Evolutionary conservation across 2,113 vertebrate genomes (phyloP).

Genomic region (Coracopsis vasa): DNA sequence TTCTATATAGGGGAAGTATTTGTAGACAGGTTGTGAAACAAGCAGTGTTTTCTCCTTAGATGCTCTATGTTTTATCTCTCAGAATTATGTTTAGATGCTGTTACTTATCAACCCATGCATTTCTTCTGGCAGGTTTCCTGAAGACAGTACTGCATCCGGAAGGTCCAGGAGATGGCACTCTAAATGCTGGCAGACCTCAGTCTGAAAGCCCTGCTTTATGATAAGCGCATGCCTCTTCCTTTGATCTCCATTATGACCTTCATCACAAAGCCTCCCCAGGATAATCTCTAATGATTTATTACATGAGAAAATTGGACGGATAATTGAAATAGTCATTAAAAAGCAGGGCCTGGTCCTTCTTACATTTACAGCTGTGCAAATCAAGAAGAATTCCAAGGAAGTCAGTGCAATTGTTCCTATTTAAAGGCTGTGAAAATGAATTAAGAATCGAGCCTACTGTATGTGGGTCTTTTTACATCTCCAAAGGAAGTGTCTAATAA

Average conservation of each 20-base stretch:
- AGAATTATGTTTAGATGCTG: background rate
- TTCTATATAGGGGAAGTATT: background rate
- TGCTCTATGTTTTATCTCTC: background rate
- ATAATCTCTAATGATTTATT: background rate
- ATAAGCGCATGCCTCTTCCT: background rate
- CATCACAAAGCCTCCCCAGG: background rate
- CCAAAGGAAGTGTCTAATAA: background rate
- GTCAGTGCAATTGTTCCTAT: background rate
- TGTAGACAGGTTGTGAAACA: background rate
- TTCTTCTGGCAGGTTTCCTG: background rate
- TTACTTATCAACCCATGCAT: background rate
- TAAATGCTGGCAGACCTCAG: background rate
- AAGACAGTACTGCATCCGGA: background rate
- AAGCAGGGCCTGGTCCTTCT: background rate
- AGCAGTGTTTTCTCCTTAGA: background rate
- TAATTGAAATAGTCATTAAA: background rate
- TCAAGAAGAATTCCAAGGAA: background rate
- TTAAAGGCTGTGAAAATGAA: background rate
- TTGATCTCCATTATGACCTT: background rate
- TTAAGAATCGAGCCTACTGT: background rate
- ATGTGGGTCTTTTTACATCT: background rate
- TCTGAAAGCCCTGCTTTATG: background rate
- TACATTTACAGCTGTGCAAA: background rate
- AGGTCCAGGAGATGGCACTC: background rate
- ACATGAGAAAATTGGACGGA: background rate